phyloP scores from a whole-genome alignment of 23 tunicate genomes.

The Phallusia fumigata region DNA sequence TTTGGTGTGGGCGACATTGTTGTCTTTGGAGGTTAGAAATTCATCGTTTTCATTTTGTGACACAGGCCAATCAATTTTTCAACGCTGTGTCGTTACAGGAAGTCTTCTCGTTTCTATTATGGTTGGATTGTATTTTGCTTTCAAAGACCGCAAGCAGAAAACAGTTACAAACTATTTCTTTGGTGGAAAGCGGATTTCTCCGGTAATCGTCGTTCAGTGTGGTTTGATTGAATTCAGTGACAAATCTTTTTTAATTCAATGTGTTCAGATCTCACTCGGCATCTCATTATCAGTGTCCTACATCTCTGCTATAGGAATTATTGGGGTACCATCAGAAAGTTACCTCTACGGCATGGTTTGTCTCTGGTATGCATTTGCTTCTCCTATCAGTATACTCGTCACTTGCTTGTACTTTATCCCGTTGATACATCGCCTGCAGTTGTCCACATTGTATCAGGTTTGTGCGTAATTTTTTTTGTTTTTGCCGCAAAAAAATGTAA shows the following conservation, averaged over 20 bases:
- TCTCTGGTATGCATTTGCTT: slow-evolving; percentile 29
- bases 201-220: background rate
- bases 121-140: background rate
- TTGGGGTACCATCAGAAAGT: slow-evolving; percentile 39
- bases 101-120: background rate
- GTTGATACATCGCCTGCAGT: slow-evolving; percentile 41
- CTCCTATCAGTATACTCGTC: slow-evolving; percentile 1
- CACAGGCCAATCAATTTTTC: background rate
- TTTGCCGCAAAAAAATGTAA: too few relatives aligned
- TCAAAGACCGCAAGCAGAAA: background rate
- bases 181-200: background rate
- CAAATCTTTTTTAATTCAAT: background rate
- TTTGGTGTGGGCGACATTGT: background rate
- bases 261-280: slow-evolving; percentile 38
- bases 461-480: too few relatives aligned
- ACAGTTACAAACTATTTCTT: background rate
- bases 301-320: slow-evolving; percentile 52
- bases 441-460: slow-evolving; percentile 44
- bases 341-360: slow-evolving; percentile 42
- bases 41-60: background rate
- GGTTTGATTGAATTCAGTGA: background rate
- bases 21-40: background rate
- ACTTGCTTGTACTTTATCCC: slow-evolving; percentile 63
- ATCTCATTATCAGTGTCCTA: slow-evolving; percentile 52
- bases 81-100: background rate